phyloP scores from a whole-genome alignment of 2,888 invertebrate genomes.

The Caenorhabditis parvicauda region DNA sequence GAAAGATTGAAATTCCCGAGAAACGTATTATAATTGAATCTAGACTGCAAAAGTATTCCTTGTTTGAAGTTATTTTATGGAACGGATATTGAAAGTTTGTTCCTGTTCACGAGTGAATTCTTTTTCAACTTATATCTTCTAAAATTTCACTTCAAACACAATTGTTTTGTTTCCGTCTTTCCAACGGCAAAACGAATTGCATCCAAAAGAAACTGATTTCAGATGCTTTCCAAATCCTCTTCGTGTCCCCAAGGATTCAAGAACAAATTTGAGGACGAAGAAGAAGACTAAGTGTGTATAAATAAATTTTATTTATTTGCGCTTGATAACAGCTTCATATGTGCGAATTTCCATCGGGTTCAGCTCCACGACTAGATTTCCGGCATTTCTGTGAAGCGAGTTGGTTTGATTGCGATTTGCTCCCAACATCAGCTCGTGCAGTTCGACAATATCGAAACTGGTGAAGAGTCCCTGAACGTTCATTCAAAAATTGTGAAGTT shows the following conservation, averaged over 20 bases:
- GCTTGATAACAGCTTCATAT: slow-evolving; percentile 18
- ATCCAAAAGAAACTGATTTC: no score
- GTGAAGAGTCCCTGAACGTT: slow-evolving; percentile 34
- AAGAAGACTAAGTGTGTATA: background rate
- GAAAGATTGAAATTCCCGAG: no score
- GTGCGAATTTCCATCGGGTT: slow-evolving; percentile 38
- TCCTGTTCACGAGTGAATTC: no score
- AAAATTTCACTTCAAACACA: no score
- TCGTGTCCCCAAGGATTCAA: slow-evolving; percentile 56
- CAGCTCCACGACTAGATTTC: slow-evolving; percentile 13
- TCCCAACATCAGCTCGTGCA: slow-evolving; percentile 26
- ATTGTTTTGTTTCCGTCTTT: background rate
- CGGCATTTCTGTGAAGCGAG: background rate
- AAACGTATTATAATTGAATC: no score
- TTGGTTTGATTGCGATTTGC: slow-evolving; percentile 14
- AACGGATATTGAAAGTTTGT: no score
- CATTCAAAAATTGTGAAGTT: background rate
- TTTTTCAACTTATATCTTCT: no score
- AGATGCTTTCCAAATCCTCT: slow-evolving; percentile 50
- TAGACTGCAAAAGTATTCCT: no score
- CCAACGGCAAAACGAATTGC: no score
- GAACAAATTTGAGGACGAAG: slow-evolving; percentile 23
- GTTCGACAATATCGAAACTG: slow-evolving; percentile 19
- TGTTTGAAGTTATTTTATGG: no score
- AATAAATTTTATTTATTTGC: background rate